Base-by-base conservation (phyloP, 2,113 vertebrate species). In the Dipodomys merriami region DNA sequence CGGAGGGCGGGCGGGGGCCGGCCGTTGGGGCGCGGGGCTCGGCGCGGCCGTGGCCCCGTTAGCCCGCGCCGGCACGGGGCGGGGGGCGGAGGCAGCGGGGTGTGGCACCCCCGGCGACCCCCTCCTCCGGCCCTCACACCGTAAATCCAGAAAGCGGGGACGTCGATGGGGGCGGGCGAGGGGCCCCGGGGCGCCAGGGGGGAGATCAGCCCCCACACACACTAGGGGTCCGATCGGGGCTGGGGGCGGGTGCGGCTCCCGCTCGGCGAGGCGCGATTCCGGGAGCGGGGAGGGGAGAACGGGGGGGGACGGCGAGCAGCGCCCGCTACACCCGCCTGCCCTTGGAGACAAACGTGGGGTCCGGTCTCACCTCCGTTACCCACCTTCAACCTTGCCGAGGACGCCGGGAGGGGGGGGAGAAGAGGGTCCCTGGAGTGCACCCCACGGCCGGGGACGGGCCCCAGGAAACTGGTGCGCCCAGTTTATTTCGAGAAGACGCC, bases 91-190 rank as follows among this genome's bases (percentile, higher is more conserved):
- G 49, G 93, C 93, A 84, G 29, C 81, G 86, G 95, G 93, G 78
- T 95, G 96, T 97, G 94, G 94, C 96, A 83, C 94, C 69, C 86
- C 62, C 77, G 0, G 76, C 53, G 86, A 96, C 96, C 86, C 79
- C 60, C 39, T 39, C 39, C 39, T 39, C 39, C 73, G 80, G 22
- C 89, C 92, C 89, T 46, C 1, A 49, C 62, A 68, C 91, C 89
- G 89, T 97, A 96, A 97, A 97, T 94, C 96, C 77, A 49, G 91
- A 95, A 83, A 92, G 44, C 88, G 9, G 10, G 86, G 83, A 80
- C 89, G 88, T 94, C 86, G 68, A 74, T 73, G 95, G 12, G 81
- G 83, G 86, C 94, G 91, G 82, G 93, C 96, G 80, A 72, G 83
- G 91, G 78, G 93, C 96, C 78, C 86, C 89, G 95, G 86, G 91